phyloP scores from a whole-genome alignment of 2,113 vertebrate genomes.

The Seriola dumerili region DNA sequence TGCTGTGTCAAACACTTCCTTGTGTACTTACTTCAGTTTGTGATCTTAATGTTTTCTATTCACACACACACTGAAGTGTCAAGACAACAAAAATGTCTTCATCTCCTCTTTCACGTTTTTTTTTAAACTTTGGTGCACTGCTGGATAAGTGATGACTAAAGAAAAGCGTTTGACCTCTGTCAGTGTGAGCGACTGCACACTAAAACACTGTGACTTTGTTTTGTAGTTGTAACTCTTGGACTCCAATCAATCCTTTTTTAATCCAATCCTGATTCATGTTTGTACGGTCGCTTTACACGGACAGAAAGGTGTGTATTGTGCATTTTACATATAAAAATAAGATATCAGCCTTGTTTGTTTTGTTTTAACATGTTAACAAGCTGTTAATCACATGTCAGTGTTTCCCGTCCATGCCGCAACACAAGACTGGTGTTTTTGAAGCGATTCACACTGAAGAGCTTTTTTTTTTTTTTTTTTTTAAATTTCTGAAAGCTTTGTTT shows the following conservation, averaged over 20 bases:
- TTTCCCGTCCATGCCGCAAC: not conserved
- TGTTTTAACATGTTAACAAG: not conserved
- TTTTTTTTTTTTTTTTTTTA: not conserved
- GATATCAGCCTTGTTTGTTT: not conserved
- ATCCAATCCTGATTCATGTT: not conserved
- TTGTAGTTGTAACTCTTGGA: not conserved
- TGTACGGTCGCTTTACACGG: not conserved
- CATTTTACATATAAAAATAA: not conserved
- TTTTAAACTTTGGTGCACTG: not conserved
- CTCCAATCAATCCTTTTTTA: not conserved
- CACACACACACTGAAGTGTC: not conserved
- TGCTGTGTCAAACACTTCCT: not conserved
- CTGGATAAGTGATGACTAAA: not conserved
- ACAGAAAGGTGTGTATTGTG: not conserved
- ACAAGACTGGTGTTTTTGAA: not conserved
- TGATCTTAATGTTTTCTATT: not conserved
- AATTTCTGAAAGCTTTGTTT: conserved; percentile 13
- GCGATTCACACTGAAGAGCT: not conserved
- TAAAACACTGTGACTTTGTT: not conserved
- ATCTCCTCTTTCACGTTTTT: not conserved
- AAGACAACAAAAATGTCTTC: not conserved
- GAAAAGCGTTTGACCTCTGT: not conserved
- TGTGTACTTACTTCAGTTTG: not conserved
- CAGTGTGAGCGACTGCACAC: too few relatives aligned
- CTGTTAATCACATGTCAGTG: not conserved